Base-by-base conservation (phyloP, 2,797 vertebrate species). In the Hirundo rustica region DNA sequence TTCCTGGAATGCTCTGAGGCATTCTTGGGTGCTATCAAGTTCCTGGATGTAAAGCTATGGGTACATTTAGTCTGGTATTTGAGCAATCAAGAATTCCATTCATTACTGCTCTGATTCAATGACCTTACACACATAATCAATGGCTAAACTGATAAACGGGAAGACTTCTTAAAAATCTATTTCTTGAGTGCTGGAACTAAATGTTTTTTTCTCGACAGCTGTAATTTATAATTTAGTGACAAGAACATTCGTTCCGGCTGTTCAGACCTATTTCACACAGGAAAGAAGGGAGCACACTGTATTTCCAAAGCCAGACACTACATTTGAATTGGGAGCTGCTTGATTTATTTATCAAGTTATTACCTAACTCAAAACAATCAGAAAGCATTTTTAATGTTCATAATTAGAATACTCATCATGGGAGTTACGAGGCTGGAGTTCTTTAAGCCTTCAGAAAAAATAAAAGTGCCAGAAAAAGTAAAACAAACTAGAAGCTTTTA, bases 91-190 rank as follows among this genome's bases (percentile, higher is more conserved):
- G 80, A 94, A 65, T 85, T 82, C 67, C 93, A 92, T 94, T 97
- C 77, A 95, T 97, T 94, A 92, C 76, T 75, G 75, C 85, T 94
- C 93, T 64, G 75, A 96, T 92, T 96, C 95, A 94, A 93, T 91
- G 95, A 91, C 92, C 91, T 97, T 96, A 93, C 89, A 96, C 87
- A 95, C 66, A 75, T 95, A 97, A 98, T 98, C 97, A 97, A 97
- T 97, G 96, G 77, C 83, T 92, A 89, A 97, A 95, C 77, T 96
- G 97, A 97, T 95, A 98, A 97, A 97, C 96, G 96, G 78, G 72
- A 95, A 85, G 88, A 61, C 68, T 96, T 91, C 87, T 97, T 97
- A 96, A 97, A 97, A 97, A 97, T 95, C 95, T 94, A 84, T 97
- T 96, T 88, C 92, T 96, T 92, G 92, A 96, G 94, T 88, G 88